Conservation (phyloP, 2,797 vertebrate genomes). For the Aselliscus stoliczkanus region DNA sequence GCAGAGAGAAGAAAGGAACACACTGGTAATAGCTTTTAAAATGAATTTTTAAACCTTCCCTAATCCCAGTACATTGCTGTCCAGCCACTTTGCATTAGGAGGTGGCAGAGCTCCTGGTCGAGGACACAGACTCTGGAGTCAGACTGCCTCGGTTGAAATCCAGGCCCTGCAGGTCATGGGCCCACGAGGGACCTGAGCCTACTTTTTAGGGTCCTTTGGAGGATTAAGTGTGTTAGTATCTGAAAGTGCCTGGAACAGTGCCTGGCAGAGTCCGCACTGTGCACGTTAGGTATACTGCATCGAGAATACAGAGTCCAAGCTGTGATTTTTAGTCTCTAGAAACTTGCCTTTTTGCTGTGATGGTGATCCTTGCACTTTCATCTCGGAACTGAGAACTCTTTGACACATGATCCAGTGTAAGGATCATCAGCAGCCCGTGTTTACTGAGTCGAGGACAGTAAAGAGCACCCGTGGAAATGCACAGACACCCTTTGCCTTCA, state of each 20-base stretch:
- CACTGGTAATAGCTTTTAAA: not conserved
- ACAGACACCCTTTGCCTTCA: not conserved
- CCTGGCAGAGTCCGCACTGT: not conserved
- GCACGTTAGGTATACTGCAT: not conserved
- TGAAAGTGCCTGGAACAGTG: not conserved
- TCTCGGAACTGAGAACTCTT: not conserved
- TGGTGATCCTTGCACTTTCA: not conserved
- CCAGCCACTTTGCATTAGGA: not conserved
- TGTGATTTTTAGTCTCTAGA: not conserved
- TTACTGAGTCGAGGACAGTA: not conserved
- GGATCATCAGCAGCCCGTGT: not conserved
- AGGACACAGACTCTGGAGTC: not conserved
- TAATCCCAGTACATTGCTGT: not conserved
- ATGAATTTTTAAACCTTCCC: not conserved
- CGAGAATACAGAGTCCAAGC: not conserved
- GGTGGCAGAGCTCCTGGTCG: not conserved
- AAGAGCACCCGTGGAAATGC: not conserved
- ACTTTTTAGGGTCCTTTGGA: not conserved
- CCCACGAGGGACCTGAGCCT: not conserved
- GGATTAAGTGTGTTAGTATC: not conserved
- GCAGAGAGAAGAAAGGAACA: not conserved
- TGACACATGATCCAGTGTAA: fast-evolving
- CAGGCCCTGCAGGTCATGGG: not conserved
- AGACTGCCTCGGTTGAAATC: not conserved
- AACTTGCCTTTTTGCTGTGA: not conserved